phyloP scores from a whole-genome alignment of 2,888 invertebrate species.

The Atethmia centrago region DNA sequence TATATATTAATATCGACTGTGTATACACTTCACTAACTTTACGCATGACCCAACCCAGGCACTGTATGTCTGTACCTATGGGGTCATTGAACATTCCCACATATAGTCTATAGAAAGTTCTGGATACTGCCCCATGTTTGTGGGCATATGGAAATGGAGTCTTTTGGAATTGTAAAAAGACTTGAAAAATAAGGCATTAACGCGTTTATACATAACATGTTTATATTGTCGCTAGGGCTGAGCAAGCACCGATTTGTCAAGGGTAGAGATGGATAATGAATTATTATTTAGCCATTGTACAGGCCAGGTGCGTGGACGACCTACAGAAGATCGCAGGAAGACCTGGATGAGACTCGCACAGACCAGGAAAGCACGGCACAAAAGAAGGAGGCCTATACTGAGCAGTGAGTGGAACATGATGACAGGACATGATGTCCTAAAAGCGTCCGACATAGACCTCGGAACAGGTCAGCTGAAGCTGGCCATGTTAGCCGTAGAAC shows the following conservation, averaged over 20 bases:
- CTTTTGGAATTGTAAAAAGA: slow-evolving; percentile 55
- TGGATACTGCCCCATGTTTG: slow-evolving; percentile 59
- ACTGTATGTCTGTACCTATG: not conserved
- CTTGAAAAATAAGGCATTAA: slow-evolving; percentile 58
- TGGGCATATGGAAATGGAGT: slow-evolving; percentile 53
- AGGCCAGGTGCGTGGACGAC: not conserved
- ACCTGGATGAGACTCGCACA: not conserved
- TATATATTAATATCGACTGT: slow-evolving; percentile 29
- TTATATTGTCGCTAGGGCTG: slow-evolving; percentile 32
- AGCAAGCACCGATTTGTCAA: not conserved
- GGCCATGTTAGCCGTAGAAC: not conserved
- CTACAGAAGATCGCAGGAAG: not conserved
- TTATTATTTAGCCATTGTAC: not conserved
- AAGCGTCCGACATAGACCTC: not conserved
- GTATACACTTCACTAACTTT: not conserved
- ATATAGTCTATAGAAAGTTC: slow-evolving; percentile 34
- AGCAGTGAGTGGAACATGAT: not conserved
- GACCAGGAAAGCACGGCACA: not conserved
- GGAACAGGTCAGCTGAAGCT: not conserved
- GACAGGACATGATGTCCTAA: not conserved
- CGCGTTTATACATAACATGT: slow-evolving; percentile 35
- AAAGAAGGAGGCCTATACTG: not conserved
- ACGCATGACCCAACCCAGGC: slow-evolving; percentile 10
- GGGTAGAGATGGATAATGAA: not conserved
- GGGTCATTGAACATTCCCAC: slow-evolving; percentile 47